phyloP scores from a whole-genome alignment of 2,797 vertebrate species.

The Zalophus californianus region DNA sequence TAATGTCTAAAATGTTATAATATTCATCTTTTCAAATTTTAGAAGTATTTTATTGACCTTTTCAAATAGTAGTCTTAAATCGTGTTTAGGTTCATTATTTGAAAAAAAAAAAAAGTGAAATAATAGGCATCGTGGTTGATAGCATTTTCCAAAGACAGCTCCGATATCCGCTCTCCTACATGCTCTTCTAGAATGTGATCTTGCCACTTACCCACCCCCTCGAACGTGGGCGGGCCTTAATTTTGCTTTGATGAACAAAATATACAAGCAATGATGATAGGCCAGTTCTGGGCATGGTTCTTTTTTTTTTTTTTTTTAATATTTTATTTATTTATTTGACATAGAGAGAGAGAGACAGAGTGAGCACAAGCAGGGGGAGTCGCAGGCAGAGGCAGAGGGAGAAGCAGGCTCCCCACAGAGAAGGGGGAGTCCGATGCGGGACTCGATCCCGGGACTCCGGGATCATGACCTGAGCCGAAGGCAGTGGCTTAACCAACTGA shows the following conservation, averaged over 20 bases:
- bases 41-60: neutral
- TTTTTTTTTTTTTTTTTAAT: too few relatives aligned
- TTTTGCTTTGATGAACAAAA: neutral
- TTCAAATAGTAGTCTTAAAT: neutral
- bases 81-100: neutral
- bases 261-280: neutral
- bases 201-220: neutral
- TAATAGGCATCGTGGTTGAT: neutral
- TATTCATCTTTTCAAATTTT: constrained; percentile 18
- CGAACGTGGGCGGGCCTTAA: neutral
- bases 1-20: neutral
- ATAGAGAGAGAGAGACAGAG: too few relatives aligned
- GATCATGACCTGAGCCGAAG: too few relatives aligned
- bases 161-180: neutral
- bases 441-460: too few relatives aligned
- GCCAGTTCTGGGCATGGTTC: neutral
- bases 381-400: too few relatives aligned
- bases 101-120: neutral
- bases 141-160: neutral
- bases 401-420: too few relatives aligned
- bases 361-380: too few relatives aligned
- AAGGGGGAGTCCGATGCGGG: too few relatives aligned
- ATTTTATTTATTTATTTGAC: too few relatives aligned
- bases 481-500: too few relatives aligned
- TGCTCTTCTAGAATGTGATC: neutral